Evolutionary conservation across 2,888 invertebrate genomes (phyloP), one percentile per base, ranked within the genome.

Genomic region (Ryuthela nishihirai): DNA sequence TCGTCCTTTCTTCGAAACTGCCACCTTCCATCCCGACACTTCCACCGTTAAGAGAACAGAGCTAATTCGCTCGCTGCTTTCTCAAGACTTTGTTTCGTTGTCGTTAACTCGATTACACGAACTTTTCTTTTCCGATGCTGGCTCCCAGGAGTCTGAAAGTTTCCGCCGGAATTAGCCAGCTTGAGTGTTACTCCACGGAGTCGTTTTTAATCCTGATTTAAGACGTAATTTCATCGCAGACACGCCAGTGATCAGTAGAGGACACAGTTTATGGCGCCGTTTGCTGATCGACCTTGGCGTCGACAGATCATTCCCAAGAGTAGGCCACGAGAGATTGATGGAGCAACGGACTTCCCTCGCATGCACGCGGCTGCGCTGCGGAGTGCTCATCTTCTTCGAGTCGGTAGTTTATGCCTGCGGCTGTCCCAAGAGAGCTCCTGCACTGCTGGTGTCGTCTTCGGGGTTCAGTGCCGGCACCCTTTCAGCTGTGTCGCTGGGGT

Each of bases 141-240:
- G 36, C 54, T 47, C 54, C 17, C 9, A 42, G 47, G 54, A 54
- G 41, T 54, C 47, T 54, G 47, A 54, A 54, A 47, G 54, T 54
- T 54, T 54, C 41, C 29, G 41, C 24, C 54, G 42, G 54, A 54
- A 54, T 54, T 54, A 54, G 54, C 47, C 42, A 45, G 53, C 42
- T 18, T 32, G 39, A 39, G 44, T 35, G 35, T 47, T 42, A 47
- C 46, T 54, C 54, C 54, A 47, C 26, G 42, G 47, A 54, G 54
- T 47, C 54, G 47, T 54, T 54, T 54, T 54, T 54, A 54, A 54
- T 54, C 54, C 54, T 54, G 54, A 54, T 54, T 54, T 54, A 54
- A 47, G 54, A 46, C 47, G 54, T 47, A 47, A 54, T 54, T 54
- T 54, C 54, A 54, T 54, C 54, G 52, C n/a, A 41, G 40, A 26